Conservation (phyloP, 2,888 invertebrate species). For the Agonopterix arenella region DNA sequence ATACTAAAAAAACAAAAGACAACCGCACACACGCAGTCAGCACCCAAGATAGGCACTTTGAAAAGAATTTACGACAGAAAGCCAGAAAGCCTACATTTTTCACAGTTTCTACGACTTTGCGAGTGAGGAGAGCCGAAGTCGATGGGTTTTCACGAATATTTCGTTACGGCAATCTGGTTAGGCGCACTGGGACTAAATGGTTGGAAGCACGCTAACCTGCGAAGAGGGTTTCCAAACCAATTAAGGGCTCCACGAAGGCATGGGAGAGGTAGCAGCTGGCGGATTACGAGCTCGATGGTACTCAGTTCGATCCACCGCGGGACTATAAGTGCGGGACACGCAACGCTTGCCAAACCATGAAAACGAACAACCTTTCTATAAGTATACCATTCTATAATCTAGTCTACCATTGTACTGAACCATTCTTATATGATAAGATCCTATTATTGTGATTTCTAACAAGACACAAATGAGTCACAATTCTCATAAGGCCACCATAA, state of each 20-base stretch:
- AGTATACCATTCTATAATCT: background rate
- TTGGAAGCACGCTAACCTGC: slow-evolving; percentile 59
- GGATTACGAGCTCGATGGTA: slow-evolving; percentile 70
- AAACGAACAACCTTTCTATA: background rate
- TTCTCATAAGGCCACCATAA: too few species aligned
- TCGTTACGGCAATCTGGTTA: slow-evolving; percentile 72
- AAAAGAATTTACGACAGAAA: slow-evolving; percentile 40
- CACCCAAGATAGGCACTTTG: slow-evolving; percentile 43
- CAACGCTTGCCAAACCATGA: slow-evolving; percentile 32
- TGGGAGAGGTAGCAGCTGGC: slow-evolving; percentile 67
- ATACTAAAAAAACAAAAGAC: slow-evolving; percentile 33
- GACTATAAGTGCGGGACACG: slow-evolving; percentile 54
- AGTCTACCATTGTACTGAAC: too few species aligned
- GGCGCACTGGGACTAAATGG: slow-evolving; percentile 64
- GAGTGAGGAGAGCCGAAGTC: slow-evolving; percentile 37
- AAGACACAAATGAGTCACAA: too few species aligned
- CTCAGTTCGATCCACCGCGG: slow-evolving; percentile 58
- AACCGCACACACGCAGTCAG: slow-evolving; percentile 37
- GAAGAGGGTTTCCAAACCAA: slow-evolving; percentile 74
- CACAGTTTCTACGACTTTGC: slow-evolving; percentile 27
- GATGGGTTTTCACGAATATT: slow-evolving; percentile 64
- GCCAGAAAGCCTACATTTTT: background rate
- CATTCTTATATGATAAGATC: too few species aligned
- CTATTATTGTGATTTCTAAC: background rate
- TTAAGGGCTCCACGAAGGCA: slow-evolving; percentile 71